Evolutionary conservation across 2,113 vertebrate genomes (phyloP), one percentile per base, ranked within the genome.

Genomic region (Cinclus cinclus): DNA sequence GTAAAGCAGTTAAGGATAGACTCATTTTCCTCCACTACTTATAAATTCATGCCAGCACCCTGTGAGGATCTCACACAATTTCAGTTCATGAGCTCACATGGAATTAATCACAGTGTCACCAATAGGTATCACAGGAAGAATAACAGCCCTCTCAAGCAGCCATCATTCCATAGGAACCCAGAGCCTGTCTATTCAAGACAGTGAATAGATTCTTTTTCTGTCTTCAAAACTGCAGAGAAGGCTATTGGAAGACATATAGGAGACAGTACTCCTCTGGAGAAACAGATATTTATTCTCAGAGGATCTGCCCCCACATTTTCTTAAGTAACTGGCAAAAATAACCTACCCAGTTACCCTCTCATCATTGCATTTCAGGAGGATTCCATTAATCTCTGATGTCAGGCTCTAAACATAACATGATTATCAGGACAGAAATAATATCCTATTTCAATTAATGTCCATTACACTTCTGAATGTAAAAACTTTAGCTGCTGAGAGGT

Each of bases 351-450:
- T 83, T 73, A 33, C 62, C 64, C 33, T 64, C 49, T 64, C 41
- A 46, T 39, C 53, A 18, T 23, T 84, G 41, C 33, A 15, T 62
- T 95, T 92, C 46, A 13, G 46, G 58, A 84, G 81, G 74, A 89
- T 91, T 94, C 85, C 70, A 69, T 23, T 87, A 73, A 82, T 89
- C 58, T 79, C 30, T 81, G 18, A 14, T 69, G 89, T 50, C 70
- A 76, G 84, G 31, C 41, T 77, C 49, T 69, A 79, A 83, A 83
- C 7, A 3, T 46, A 87, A 86, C 24, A 20, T 8, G 27, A 90
- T 81, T 91, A 90, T 90, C 49, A 87, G 73, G 95, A 42, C 42
- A 30, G 62, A 44, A 62, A 95, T 84, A 75, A 93, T 18, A 65
- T 69, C 41, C 20, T 56, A 3, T 71, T 92, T 87, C 62, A 94